Conservation (phyloP, 2,888 invertebrate genomes). For the Apamea monoglypha region DNA sequence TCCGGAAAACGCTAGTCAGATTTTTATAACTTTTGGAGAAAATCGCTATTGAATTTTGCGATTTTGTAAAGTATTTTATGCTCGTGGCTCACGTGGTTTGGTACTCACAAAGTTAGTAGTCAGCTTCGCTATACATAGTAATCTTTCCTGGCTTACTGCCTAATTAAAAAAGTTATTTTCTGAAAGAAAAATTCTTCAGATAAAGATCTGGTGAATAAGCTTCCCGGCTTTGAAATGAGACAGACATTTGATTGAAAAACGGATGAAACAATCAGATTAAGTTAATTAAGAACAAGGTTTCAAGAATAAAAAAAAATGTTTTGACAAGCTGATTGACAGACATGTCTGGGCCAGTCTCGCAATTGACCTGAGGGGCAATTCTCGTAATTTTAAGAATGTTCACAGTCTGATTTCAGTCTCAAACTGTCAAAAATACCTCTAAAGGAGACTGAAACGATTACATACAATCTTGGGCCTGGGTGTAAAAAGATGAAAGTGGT, state of each 20-base stretch:
- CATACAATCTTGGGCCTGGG: too few relatives aligned
- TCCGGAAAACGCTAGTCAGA: neutral
- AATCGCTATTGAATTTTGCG: neutral
- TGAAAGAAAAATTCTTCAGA: neutral
- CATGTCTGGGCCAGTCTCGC: too few relatives aligned
- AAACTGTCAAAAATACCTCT: too few relatives aligned
- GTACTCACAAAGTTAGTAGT: neutral
- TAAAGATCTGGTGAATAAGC: neutral
- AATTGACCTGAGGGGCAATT: too few relatives aligned
- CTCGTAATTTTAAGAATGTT: too few relatives aligned
- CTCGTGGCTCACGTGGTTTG: neutral
- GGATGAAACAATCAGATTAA: neutral
- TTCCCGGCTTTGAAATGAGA: neutral
- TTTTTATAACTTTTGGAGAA: neutral
- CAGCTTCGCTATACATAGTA: neutral
- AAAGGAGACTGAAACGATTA: too few relatives aligned
- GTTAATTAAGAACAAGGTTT: neutral
- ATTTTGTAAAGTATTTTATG: neutral
- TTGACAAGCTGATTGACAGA: neutral
- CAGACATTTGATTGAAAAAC: neutral
- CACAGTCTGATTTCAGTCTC: too few relatives aligned
- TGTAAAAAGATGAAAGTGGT: too few relatives aligned
- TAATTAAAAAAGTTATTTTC: conserved; percentile 27
- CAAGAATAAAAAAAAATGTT: neutral
- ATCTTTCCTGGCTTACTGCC: neutral